Percentiles rank a stretch among this genome's conserved stretches.
Evolutionary conservation across 2,888 invertebrate species (phyloP).

Genomic region (Deladenus siricidicola): DNA sequence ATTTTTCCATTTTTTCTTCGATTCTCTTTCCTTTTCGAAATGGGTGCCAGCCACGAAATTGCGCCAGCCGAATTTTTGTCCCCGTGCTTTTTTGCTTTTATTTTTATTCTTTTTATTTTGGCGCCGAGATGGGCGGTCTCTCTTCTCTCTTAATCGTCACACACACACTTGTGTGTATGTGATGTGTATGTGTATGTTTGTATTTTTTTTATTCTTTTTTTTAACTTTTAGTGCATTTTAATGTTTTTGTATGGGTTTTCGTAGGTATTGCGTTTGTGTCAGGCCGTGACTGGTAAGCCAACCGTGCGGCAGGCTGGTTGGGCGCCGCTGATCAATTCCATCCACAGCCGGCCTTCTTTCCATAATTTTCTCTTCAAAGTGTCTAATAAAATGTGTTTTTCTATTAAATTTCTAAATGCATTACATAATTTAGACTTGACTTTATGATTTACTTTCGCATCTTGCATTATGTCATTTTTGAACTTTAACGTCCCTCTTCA

Average conservation of each 20-base stretch:
- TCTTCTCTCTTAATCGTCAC: too few relatives aligned
- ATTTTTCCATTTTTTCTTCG: too few relatives aligned
- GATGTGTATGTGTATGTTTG: too few relatives aligned
- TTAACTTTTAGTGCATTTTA: too few relatives aligned
- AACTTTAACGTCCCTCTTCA: too few relatives aligned
- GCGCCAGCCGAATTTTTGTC: background rate
- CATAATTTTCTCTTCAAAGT: background rate
- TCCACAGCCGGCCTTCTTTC: background rate
- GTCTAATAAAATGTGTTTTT: background rate
- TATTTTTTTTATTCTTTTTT: too few relatives aligned
- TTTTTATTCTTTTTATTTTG: background rate
- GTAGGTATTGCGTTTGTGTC: background rate
- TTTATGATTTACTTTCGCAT: too few relatives aligned
- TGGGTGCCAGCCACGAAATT: background rate
- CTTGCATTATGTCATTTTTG: too few relatives aligned
- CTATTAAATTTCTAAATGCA: background rate
- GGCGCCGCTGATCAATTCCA: background rate
- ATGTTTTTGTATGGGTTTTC: too few relatives aligned
- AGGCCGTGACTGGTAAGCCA: background rate
- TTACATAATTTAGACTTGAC: background rate
- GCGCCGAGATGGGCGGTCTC: background rate
- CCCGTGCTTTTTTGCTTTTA: background rate
- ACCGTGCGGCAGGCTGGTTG: too few relatives aligned
- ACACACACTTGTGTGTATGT: too few relatives aligned
- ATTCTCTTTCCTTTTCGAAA: too few relatives aligned